These are phyloP conservation scores for Zoanthus sansibaricus DNA, from an alignment of 92 coral and sea anemone species.

Conservation along the genomic window DNA sequence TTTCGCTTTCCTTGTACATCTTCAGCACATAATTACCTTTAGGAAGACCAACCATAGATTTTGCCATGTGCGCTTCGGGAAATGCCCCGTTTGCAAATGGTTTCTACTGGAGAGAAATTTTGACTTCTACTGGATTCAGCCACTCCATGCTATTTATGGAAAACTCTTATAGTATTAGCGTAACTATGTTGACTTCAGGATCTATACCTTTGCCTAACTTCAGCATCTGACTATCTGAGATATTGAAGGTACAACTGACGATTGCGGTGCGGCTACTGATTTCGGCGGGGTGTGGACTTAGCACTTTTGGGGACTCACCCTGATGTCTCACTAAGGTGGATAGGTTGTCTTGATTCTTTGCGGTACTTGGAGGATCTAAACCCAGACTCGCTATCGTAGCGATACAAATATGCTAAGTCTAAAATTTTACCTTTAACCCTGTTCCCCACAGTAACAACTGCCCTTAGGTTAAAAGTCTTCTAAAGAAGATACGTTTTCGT, in stretches of 20 bases:
- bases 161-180: constrained; percentile 8
- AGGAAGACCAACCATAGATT: constrained; percentile 60
- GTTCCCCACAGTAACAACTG: too few species aligned
- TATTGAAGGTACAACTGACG: constrained; percentile 18
- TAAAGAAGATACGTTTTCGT: too few species aligned
- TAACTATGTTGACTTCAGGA: constrained; percentile 10
- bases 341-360: too few species aligned
- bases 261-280: not conserved
- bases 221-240: constrained; percentile 30
- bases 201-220: constrained; percentile 22
- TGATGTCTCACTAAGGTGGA: too few species aligned
- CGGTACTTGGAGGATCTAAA: too few species aligned
- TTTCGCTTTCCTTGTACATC: constrained; percentile 52
- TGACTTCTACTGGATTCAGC: constrained; percentile 42
- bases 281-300: too few species aligned
- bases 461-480: too few species aligned
- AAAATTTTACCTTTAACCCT: too few species aligned
- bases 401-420: too few species aligned
- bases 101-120: constrained; percentile 47
- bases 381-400: too few species aligned
- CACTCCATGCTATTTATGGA: constrained; percentile 37
- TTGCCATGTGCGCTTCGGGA: constrained; percentile 67
- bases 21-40: constrained; percentile 63
- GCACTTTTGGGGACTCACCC: too few species aligned
- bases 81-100: constrained; percentile 65